Conservation (phyloP, 2,113 vertebrate genomes). For the Hippolais icterina region DNA sequence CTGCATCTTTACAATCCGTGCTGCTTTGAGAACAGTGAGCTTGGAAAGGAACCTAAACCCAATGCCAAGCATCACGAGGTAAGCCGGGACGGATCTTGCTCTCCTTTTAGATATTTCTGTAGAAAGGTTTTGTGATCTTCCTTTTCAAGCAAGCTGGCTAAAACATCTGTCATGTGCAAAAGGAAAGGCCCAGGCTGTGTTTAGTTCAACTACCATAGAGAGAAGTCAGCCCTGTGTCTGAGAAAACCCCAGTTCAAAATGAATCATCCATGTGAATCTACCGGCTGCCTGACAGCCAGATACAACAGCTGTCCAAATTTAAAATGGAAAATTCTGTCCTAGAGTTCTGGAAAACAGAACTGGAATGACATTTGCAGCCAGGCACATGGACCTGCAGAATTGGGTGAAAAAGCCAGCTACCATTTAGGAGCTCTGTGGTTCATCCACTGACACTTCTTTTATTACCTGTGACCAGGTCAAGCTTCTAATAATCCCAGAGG, state of each 20-base stretch:
- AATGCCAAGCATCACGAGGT: neutral
- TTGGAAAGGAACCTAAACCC: neutral
- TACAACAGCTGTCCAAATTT: constrained; percentile 6
- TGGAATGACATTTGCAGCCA: neutral
- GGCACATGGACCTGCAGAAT: rapidly evolving
- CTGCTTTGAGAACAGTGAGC: neutral
- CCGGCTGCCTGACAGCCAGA: constrained; percentile 7
- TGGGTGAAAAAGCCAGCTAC: neutral
- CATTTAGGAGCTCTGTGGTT: neutral
- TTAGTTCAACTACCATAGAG: neutral
- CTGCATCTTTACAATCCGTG: rapidly evolving
- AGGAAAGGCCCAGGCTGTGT: neutral
- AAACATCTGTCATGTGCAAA: neutral
- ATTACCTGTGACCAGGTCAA: neutral
- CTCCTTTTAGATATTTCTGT: neutral
- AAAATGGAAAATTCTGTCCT: neutral
- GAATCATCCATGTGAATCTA: constrained; percentile 9
- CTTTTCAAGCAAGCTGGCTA: neutral
- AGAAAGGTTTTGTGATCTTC: neutral
- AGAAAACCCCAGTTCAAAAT: neutral
- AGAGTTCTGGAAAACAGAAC: neutral
- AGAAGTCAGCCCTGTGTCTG: neutral
- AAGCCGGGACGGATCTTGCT: neutral
- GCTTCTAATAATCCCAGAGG: neutral
- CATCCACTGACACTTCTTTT: neutral